Evolutionary conservation across 1,140 invertebrate genomes (phyloP).

Genomic region (Idris sp.): DNA sequence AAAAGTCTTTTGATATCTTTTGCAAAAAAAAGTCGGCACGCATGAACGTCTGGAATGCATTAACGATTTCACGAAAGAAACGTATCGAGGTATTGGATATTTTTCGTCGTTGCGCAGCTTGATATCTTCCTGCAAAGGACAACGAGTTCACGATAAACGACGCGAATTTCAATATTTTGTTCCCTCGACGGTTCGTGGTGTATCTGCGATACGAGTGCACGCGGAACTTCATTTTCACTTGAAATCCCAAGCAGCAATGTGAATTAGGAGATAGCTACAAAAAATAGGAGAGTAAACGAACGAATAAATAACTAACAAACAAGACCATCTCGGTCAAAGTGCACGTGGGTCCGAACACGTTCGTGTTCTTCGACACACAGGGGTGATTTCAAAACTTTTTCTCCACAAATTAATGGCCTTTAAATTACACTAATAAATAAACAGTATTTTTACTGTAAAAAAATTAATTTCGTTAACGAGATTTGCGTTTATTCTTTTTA

Average conservation of each 20-base stretch:
- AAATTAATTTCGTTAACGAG: too few species aligned
- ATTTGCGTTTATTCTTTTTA: too few species aligned
- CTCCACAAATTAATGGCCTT: constrained; percentile 15
- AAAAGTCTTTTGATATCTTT: constrained; percentile 25
- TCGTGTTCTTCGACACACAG: not conserved
- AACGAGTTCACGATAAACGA: constrained; percentile 62
- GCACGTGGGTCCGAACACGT: constrained; percentile 10
- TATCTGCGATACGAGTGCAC: constrained; percentile 48
- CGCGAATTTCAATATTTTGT: constrained; percentile 65
- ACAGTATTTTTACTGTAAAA: too few species aligned
- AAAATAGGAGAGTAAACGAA: constrained; percentile 35
- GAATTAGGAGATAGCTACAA: constrained; percentile 47
- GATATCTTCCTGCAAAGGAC: constrained; percentile 30
- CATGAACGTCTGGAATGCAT: constrained; percentile 51
- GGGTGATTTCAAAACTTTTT: constrained; percentile 10
- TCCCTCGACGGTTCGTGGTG: constrained; percentile 36
- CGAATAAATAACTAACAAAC: constrained; percentile 52
- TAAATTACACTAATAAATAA: constrained; percentile 31
- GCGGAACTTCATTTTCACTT: constrained; percentile 51
- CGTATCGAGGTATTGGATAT: constrained; percentile 53
- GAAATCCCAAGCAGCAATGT: constrained; percentile 47
- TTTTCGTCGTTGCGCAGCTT: constrained; percentile 32
- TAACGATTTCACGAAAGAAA: constrained; percentile 54
- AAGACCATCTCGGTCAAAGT: constrained; percentile 33
- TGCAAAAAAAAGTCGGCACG: constrained; percentile 33